Base-by-base conservation (phyloP, 2,113 vertebrate species). In the Etheostoma cragini region DNA sequence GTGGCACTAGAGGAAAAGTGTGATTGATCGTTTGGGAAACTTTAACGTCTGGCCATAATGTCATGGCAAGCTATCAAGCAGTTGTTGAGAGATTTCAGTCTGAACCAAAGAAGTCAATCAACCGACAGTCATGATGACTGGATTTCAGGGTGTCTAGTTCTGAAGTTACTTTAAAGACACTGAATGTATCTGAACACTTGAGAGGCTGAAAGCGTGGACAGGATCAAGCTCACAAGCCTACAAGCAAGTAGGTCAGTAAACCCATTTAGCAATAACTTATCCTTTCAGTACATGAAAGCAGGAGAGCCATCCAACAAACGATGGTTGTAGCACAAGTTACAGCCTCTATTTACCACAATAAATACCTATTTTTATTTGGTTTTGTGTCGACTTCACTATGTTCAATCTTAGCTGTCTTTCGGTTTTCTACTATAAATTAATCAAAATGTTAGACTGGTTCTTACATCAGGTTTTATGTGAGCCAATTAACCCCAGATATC, bases 401-500 rank as follows among this genome's bases (percentile, higher is more conserved):
- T 8, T 17, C 21, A 65, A 46, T 46, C 22, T 52, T 6, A 30
- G 6, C 8, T 38, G 8, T n/a, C 1, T 24, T n/a, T 54, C 62
- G 10, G n/a, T 30, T 30, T 54, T 60, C 6, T 26, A 26, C 16
- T 21, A 4, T 46, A 35, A 38, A 70, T 53, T 1, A 30, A 78
- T 33, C 47, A 46, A 6, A 45, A 69, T 52, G 46, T 26, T 22
- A 62, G 22, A 35, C 5, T 49, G 24, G 13, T 47, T 66, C 24
- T 66, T 22, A 76, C 53, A 68, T 15, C 70, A 54, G 8, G 22
- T 53, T 53, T 80, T 19, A n/a, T 62, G 12, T 62, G 12, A 8
- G 6, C 35, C 53, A 30, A 69, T 78, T 63, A 63, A 61, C 45
- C 26, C 52, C 42, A 57, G 26, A 16, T 61, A 45, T 63, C 24